A percentile compares a stretch with the other conserved stretches of the same genome.
Conservation (phyloP, 35 echinoderm and acorn worm genomes). For the Chiridota heheva region DNA sequence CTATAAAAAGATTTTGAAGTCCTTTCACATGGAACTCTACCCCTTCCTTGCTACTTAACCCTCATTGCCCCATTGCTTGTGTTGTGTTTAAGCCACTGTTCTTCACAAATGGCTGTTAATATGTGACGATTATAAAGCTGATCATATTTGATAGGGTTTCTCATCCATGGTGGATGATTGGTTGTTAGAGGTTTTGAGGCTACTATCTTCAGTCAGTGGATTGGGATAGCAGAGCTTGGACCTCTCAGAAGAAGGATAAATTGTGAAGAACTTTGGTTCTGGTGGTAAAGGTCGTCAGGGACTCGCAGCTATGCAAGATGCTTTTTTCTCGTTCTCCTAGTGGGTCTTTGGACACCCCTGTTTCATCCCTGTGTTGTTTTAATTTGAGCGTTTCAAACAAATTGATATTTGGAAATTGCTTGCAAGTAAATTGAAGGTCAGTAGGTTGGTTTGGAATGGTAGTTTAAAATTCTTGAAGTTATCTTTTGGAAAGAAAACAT, state of each 20-base stretch:
- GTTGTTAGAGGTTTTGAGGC: neutral
- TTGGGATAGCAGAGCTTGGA: neutral
- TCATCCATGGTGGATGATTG: neutral
- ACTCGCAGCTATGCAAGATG: constrained; percentile 23
- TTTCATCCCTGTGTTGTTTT: neutral
- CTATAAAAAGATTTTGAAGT: too few relatives aligned
- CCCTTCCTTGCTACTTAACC: too few relatives aligned
- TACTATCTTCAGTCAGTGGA: neutral
- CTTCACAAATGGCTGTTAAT: too few relatives aligned
- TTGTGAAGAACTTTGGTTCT: constrained; percentile 5
- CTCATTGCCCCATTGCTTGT: too few relatives aligned
- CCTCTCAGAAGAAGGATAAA: neutral
- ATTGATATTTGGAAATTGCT: neutral
- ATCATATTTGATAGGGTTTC: neutral
- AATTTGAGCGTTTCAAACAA: neutral
- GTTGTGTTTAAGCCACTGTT: too few relatives aligned
- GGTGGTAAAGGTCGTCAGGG: constrained; percentile 26
- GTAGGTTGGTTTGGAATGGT: neutral
- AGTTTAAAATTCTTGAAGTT: neutral
- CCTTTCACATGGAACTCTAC: too few relatives aligned
- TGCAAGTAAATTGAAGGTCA: neutral
- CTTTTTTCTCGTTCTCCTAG: constrained; percentile 12
- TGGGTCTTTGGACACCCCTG: constrained; percentile 35
- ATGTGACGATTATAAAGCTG: neutral
- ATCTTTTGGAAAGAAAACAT: neutral